Percentiles rank a stretch among this genome's conserved stretches.
phyloP scores from a whole-genome alignment of 1,140 invertebrate genomes.

The Thaumetopoea pityocampa region DNA sequence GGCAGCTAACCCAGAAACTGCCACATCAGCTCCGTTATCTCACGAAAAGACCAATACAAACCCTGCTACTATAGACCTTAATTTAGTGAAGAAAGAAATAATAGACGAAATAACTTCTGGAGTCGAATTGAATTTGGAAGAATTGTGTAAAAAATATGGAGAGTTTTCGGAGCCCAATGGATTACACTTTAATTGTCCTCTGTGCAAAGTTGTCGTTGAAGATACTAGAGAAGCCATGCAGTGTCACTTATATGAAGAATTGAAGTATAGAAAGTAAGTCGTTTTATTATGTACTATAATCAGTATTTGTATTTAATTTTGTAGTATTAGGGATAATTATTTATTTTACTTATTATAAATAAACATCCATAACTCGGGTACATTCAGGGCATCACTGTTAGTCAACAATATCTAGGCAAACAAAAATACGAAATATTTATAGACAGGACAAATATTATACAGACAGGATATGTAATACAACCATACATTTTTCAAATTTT shows the following conservation, averaged over 20 bases:
- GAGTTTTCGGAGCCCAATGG: slow-evolving; percentile 57
- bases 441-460: no score
- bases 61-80: slow-evolving; percentile 26
- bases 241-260: slow-evolving; percentile 62
- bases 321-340: no score
- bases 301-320: no score
- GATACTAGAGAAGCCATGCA: slow-evolving; percentile 48
- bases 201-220: slow-evolving; percentile 47
- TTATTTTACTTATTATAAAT: no score
- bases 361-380: no score
- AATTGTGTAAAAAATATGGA: slow-evolving; percentile 43
- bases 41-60: no score
- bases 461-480: not conserved
- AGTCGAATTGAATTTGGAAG: slow-evolving; percentile 22
- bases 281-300: not conserved
- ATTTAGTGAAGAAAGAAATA: slow-evolving; percentile 51
- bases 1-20: not conserved
- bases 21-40: not conserved
- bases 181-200: slow-evolving; percentile 48
- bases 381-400: no score
- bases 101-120: slow-evolving; percentile 5
- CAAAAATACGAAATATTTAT: no score
- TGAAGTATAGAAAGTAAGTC: slow-evolving; percentile 63
- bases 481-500: slow-evolving; percentile 18
- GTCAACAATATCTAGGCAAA: no score